Evolutionary conservation across 2,888 invertebrate genomes (phyloP), one percentile per base, ranked within the genome.

Genomic region (Syrphus vitripennis): DNA sequence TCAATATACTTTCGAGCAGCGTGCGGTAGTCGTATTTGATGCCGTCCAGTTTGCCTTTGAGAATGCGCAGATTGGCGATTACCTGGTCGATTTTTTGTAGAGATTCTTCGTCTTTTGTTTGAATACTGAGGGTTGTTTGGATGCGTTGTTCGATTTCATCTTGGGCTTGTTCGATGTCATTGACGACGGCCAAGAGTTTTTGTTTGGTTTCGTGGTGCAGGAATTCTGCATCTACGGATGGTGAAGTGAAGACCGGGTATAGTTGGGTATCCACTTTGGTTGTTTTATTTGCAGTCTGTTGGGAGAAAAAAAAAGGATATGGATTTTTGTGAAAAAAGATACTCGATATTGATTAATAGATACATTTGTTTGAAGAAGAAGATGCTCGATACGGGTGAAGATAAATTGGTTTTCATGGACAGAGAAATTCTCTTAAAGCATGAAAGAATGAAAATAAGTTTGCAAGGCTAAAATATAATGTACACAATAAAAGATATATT

Each of bases 11-110:
- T 90, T 96, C 95, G 65, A 96, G 91, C 63, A 97, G 92, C 21
- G 94, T 94, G 90, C 95, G 95, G 90, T 96, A 97, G 89, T 97
- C 95, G 14, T 94, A 94, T 53, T 95, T 93, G 76, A 96, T 94
- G 79, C 94, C 94, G 89, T 95, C 94, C 77, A 97, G 92, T 88
- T 95, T 94, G 81, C 95, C 94, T 89, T 95, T 95, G 69, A 96
- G 93, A 88, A 95, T 94, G 74, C 94, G 93, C 65, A 97, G 92
- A 91, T 95, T 95, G 71, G 93, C 94, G 77, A 94, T 94, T 57
- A 96, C 94, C 89, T 94, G 93, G 71, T 95, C 94, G 88, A 95
- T 94, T 90, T 93, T 93, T 80, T 93, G 92, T 83, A 93, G 91
- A 24, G 91, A 90, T 21, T 92, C 91, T 69, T 91, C 91, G 90